These are phyloP conservation scores for Escarpia spicata DNA, from an alignment of 2,888 invertebrate genomes.

Conservation along the genomic window DNA sequence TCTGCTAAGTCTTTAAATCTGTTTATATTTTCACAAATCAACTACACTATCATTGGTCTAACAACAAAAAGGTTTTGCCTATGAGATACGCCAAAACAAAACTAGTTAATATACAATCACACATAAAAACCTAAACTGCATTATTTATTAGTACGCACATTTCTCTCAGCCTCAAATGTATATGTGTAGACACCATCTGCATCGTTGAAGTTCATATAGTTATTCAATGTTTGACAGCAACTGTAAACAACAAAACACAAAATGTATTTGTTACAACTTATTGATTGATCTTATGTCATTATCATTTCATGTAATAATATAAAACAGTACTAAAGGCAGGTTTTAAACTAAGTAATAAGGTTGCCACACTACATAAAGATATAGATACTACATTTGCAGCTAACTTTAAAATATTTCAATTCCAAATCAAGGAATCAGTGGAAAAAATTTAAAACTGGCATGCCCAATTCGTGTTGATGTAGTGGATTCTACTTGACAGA, in stretches of 20 bases:
- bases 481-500: no score
- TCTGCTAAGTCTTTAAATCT: no score
- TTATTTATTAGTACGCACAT: conserved; percentile 63
- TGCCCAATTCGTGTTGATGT: no score
- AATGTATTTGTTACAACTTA: neutral
- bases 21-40: neutral
- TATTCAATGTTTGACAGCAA: conserved; percentile 81
- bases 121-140: conserved; percentile 31
- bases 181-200: conserved; percentile 95
- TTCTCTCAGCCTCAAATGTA: conserved; percentile 91
- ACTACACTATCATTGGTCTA: neutral
- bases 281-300: neutral
- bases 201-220: conserved; percentile 97
- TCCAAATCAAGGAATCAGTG: no score
- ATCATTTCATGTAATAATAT: neutral
- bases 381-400: no score
- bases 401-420: no score
- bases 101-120: conserved; percentile 17
- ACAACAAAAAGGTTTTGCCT: neutral
- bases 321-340: no score
- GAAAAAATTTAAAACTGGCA: no score
- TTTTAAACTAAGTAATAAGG: no score
- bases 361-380: no score
- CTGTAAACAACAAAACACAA: conserved; percentile 66
- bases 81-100: neutral